A percentile compares a stretch with the other conserved stretches of the same genome.
Conservation (phyloP, 2,113 vertebrate genomes). For the Cygnus buccinator region DNA sequence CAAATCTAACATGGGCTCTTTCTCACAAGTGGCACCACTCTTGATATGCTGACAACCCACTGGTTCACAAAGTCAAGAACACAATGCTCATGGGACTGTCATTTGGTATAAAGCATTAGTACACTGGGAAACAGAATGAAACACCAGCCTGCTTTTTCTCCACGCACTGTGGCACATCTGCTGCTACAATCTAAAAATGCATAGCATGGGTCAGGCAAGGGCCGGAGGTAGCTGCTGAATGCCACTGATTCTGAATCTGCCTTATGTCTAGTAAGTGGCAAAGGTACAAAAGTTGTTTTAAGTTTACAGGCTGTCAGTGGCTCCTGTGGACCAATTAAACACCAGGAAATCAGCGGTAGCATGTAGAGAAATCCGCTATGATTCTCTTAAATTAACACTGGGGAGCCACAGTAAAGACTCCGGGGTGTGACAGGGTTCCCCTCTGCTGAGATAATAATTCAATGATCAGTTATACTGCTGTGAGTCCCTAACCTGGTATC, state of each 20-base stretch:
- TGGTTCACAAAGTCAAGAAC: not conserved
- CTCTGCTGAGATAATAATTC: not conserved
- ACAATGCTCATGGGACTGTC: not conserved
- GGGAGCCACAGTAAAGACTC: not conserved
- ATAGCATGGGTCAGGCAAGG: not conserved
- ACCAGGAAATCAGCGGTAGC: not conserved
- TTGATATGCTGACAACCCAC: not conserved
- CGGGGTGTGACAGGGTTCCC: not conserved
- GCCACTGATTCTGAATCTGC: not conserved
- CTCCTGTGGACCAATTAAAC: constrained; percentile 4
- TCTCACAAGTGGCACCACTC: not conserved
- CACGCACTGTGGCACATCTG: accelerated
- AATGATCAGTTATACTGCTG: not conserved
- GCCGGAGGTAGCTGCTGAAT: not conserved
- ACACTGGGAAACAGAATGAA: accelerated
- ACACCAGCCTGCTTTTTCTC: not conserved
- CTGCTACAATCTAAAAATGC: not conserved
- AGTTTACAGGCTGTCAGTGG: not conserved
- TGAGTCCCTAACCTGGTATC: not conserved
- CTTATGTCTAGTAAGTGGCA: not conserved
- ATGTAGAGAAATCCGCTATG: not conserved
- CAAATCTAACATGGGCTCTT: not conserved
- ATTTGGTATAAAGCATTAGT: not conserved
- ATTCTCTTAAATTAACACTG: not conserved
- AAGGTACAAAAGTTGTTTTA: not conserved